Evolutionary conservation across 2,797 vertebrate species (phyloP).

Genomic region (Pseudochirops cupreus): DNA sequence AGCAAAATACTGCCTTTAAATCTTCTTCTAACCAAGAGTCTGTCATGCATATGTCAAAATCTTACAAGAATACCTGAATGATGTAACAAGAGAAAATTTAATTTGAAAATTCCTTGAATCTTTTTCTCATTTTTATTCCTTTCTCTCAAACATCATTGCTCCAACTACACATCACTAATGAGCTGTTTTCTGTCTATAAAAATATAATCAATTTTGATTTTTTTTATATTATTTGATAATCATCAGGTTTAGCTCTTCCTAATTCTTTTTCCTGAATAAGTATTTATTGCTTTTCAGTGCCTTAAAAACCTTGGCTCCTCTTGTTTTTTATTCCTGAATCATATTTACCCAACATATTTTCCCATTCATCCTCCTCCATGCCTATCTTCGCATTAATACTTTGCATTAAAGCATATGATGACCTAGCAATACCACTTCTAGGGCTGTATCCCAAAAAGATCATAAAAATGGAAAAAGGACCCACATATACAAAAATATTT

Average conservation of each 20-base stretch:
- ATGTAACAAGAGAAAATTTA: background rate
- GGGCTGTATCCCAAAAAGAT: too few relatives aligned
- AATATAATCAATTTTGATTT: background rate
- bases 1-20: background rate
- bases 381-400: background rate
- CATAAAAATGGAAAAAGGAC: too few relatives aligned
- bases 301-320: background rate
- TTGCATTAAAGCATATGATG: background rate
- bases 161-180: background rate
- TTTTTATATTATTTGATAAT: background rate
- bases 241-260: background rate
- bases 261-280: background rate
- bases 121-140: background rate
- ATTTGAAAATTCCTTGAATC: background rate
- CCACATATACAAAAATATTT: too few relatives aligned
- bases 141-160: background rate
- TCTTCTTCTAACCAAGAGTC: background rate
- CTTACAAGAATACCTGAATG: background rate
- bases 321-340: background rate
- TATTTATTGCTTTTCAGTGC: background rate
- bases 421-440: background rate
- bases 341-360: background rate
- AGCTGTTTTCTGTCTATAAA: background rate
- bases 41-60: background rate
- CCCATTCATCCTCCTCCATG: background rate